Conservation (phyloP, 53 echinoderm and acorn worm species). For the Apostichopus leukothele region DNA sequence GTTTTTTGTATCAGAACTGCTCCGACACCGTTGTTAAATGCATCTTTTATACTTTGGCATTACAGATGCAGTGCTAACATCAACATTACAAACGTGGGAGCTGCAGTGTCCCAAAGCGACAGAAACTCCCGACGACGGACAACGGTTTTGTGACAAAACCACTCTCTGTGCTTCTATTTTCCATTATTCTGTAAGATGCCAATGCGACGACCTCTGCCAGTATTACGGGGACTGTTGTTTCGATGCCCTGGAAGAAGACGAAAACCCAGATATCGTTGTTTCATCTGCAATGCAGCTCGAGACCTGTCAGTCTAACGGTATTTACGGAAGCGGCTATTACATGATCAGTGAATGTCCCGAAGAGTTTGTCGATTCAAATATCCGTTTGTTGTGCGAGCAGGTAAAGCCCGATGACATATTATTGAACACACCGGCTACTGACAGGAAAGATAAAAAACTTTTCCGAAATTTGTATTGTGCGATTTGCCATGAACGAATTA, state of each 20-base stretch:
- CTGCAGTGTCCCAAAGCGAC: too few species aligned
- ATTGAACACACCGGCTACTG: constrained; percentile 25
- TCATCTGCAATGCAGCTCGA: neutral
- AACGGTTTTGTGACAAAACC: neutral
- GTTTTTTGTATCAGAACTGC: too few species aligned
- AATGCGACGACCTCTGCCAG: constrained; percentile 4
- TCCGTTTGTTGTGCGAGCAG: constrained; percentile 32
- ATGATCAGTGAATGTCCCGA: constrained; percentile 49
- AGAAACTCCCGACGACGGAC: too few species aligned
- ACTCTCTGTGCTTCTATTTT: neutral
- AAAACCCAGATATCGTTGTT: neutral
- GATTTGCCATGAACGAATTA: constrained; percentile 31
- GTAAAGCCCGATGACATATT: neutral
- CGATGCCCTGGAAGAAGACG: neutral
- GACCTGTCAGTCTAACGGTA: neutral
- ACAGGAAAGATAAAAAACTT: constrained; percentile 5
- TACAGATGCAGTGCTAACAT: too few species aligned
- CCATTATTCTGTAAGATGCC: neutral
- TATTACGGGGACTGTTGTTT: constrained; percentile 41
- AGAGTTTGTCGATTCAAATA: neutral
- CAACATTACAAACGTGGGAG: too few species aligned
- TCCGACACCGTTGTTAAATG: too few species aligned
- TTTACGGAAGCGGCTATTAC: constrained; percentile 8
- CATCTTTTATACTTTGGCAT: too few species aligned
- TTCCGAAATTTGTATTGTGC: constrained; percentile 56